Base-by-base conservation (phyloP, 2,113 vertebrate genomes). In the Sander lucioperca region DNA sequence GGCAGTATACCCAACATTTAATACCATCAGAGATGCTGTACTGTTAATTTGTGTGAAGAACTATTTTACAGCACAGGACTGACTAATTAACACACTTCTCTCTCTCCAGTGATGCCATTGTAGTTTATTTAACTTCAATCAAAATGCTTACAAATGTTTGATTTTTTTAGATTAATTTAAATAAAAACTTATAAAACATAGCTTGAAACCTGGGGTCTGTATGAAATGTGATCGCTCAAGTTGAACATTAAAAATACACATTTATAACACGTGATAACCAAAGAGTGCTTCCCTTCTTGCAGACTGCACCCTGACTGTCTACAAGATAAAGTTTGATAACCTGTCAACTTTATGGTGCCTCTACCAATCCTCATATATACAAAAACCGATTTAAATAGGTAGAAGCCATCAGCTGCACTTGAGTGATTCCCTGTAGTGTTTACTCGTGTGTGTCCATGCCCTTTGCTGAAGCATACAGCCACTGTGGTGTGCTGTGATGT, bases 351-450 rank as follows among this genome's bases (percentile, higher is more conserved):
- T 27, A 57, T 1, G 18, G 25, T 70, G 56, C 81, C 79, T 51
- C 75, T 14, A 71, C 82, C 69, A 83, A 71, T 53, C 68, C 59
- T 75, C 62, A 91, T 92, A 87, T 89, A 91, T 87, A 88, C 66
- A 89, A 85, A 90, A 84, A 86, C 66, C 68, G 53, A 86, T 69
- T 88, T 87, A 90, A 91, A 91, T 89, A 87, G 66, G 45, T 74
- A 71, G 76, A 79, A 84, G 58, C 83, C 43, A 79, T 77, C 65
- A 89, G 86, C 86, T 85, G 74, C 78, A 59, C 84, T 51, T 56
- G 33, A 90, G 18, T 67, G 25, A 69, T 43, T 81, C 59, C 63
- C 57, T 88, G 79, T 48, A 67, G 58, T 62, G 78, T 84, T 74
- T 25, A 39, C 54, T 61, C 0, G 68, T 63, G 25, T 81, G 58